Evolutionary conservation across 1,140 invertebrate species (phyloP).

Genomic region (Ladona fulva): DNA sequence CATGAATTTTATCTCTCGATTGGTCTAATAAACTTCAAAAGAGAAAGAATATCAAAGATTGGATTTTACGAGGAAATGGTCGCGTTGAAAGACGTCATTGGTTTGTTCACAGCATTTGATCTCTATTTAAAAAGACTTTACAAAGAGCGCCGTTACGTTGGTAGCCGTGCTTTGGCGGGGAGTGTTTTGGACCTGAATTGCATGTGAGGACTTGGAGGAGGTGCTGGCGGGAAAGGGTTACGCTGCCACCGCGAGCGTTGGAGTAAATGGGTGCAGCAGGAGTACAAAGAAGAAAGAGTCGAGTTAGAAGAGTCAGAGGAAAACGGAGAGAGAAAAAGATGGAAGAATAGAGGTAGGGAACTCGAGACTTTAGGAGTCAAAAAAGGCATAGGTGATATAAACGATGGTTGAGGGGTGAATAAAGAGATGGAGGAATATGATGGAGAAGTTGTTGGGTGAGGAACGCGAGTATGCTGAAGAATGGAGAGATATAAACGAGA

Average conservation of each 20-base stretch:
- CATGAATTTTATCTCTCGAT: neutral
- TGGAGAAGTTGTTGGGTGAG: neutral
- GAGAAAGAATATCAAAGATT: neutral
- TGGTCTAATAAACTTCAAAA: neutral
- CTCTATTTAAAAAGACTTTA: neutral
- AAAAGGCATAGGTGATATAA: neutral
- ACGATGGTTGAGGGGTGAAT: neutral
- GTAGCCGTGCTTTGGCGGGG: neutral
- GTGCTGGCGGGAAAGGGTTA: too few relatives aligned
- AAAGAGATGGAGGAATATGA: neutral
- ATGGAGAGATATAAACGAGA: neutral
- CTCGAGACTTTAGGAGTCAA: neutral
- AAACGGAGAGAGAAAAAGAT: neutral
- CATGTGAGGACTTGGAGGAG: neutral
- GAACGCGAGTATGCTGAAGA: neutral
- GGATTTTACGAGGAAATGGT: neutral
- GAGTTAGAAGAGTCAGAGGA: neutral
- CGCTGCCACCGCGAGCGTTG: too few relatives aligned
- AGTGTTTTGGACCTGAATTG: neutral
- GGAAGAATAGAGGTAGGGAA: neutral
- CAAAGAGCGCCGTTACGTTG: neutral
- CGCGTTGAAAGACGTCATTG: neutral
- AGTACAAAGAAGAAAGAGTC: neutral
- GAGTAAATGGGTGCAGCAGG: neutral
- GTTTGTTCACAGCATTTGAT: conserved; percentile 9